phyloP scores from a whole-genome alignment of 2,113 vertebrate genomes.

The Anolis sagrei region DNA sequence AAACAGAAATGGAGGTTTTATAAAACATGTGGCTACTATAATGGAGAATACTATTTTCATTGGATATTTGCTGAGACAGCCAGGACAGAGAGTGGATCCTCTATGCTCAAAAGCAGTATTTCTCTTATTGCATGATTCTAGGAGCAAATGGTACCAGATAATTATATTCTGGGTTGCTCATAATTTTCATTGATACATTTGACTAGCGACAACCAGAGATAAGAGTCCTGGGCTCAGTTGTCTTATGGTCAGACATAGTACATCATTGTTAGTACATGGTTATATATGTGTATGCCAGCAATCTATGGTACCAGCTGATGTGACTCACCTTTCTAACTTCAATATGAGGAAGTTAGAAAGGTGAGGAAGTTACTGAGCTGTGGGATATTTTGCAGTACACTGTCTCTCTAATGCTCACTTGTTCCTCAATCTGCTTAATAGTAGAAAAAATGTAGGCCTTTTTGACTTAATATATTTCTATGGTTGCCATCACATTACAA shows the following conservation, averaged over 20 bases:
- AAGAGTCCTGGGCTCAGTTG: too few relatives aligned
- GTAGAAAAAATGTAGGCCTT: neutral
- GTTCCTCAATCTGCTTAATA: neutral
- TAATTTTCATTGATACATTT: neutral
- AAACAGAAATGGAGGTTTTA: too few relatives aligned
- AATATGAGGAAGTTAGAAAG: too few relatives aligned
- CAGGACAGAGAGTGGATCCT: neutral
- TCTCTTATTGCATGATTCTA: neutral
- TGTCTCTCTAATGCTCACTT: neutral
- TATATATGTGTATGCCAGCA: too few relatives aligned
- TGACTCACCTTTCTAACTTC: too few relatives aligned
- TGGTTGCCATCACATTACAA: neutral
- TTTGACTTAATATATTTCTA: neutral
- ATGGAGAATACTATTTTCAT: too few relatives aligned
- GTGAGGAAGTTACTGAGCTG: too few relatives aligned
- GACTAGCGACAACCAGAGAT: neutral
- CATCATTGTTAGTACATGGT: too few relatives aligned
- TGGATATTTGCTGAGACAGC: too few relatives aligned
- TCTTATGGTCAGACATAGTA: too few relatives aligned
- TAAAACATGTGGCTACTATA: too few relatives aligned
- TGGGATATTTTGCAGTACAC: neutral
- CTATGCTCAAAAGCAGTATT: neutral
- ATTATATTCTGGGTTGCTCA: neutral
- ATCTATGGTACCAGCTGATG: too few relatives aligned
- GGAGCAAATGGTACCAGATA: neutral